Evolutionary conservation across 2,797 vertebrate genomes (phyloP).

Genomic region (Bradypodion ventrale): DNA sequence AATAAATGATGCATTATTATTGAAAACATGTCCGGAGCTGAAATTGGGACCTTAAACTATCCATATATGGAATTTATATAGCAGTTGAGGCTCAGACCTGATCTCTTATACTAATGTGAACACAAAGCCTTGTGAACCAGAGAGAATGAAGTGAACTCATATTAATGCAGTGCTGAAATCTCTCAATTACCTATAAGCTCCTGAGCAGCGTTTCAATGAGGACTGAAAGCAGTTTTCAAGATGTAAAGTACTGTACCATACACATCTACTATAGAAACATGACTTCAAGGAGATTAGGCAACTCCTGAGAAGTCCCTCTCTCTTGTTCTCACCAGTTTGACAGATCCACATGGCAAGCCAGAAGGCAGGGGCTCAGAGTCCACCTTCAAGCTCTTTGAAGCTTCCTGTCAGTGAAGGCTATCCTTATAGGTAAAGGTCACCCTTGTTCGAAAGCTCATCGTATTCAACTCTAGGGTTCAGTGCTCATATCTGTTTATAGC

Average conservation of each 20-base stretch:
- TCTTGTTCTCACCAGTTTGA: background rate
- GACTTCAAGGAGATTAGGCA: background rate
- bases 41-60: conserved; percentile 15
- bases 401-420: background rate
- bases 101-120: background rate
- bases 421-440: no score
- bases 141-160: background rate
- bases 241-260: background rate
- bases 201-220: background rate
- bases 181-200: background rate
- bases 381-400: background rate
- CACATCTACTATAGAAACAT: background rate
- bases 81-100: background rate
- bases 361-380: background rate
- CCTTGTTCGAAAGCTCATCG: no score
- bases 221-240: background rate
- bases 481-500: no score
- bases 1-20: conserved; percentile 37
- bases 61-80: conserved; percentile 40
- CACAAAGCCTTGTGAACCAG: background rate
- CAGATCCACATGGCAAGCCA: background rate
- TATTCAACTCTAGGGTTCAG: no score
- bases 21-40: conserved; percentile 26
- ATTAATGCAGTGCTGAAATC: background rate
- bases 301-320: background rate